Evolutionary conservation across 2,888 invertebrate species (phyloP), one percentile per base, ranked within the genome.

Genomic region (Leptopterna dolabrata): DNA sequence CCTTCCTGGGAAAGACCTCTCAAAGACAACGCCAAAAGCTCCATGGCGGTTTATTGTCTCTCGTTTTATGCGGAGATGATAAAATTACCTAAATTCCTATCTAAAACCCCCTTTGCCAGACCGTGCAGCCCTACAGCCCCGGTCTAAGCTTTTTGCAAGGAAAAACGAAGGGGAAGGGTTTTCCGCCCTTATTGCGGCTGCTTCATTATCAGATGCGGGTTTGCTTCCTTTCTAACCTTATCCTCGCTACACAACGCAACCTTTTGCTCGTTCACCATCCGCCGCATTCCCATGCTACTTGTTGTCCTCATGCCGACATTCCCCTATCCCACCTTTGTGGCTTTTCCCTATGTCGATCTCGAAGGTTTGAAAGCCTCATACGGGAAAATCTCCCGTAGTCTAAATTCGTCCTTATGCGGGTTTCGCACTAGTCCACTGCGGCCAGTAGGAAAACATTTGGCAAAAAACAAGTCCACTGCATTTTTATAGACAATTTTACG

Each of bases 161-260:
- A 14, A 73, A 16, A 73, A 73, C 16, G 73, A n/a, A 6, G 27
- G 13, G 13, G 13, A 14, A 14, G 19, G 71, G 71, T 9, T 24
- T 76, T 27, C 16, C 29, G 36, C 82, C 82, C 82, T 82, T 82
- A 82, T 82, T 55, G 82, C 82, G 82, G 82, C 55, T 51, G 63
- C 63, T 63, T 82, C 82, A 82, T 82, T 82, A 82, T 82, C 82
- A 63, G 82, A 82, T 82, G 82, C 82, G 82, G 82, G 82, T 41
- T 63, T 63, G 63, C 63, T 63, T 63, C 27, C 51, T 51, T 51
- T 63, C 63, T 63, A 63, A 63, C 63, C 63, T 63, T 63, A 63
- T 63, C 63, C 63, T 63, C 63, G 63, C 63, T 63, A 63, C 7
- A 63, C 63, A 63, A 63, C 27, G 63, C 63, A 63, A 63, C 63